A percentile compares a stretch with the other conserved stretches of the same genome.
These are phyloP conservation scores for Malurus alboscapulatus DNA, from an alignment of 2,113 vertebrate species.

Conservation along the genomic window DNA sequence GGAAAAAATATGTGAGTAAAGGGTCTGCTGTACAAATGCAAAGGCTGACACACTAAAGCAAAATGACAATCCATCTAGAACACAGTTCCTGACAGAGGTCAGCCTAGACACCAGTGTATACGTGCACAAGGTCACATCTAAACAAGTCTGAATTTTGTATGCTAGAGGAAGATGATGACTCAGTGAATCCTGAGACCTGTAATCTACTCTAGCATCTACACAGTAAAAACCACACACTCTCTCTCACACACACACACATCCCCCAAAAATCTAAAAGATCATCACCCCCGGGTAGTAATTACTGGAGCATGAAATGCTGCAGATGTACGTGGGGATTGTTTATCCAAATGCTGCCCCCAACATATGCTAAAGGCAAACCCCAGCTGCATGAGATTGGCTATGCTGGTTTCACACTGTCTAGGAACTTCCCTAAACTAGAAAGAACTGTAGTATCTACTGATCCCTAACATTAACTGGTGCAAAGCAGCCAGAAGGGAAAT, in stretches of 20 bases:
- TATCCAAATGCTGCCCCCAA: neutral
- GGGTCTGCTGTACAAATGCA: neutral
- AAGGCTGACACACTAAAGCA: neutral
- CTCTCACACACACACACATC: neutral
- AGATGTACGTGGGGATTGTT: slow-evolving; percentile 11
- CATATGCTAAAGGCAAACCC: neutral
- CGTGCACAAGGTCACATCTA: neutral
- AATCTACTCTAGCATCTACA: neutral
- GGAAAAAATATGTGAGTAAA: neutral
- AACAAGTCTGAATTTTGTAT: neutral
- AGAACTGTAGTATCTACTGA: neutral
- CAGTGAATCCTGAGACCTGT: neutral
- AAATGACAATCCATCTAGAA: neutral
- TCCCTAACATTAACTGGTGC: neutral
- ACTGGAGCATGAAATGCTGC: slow-evolving; percentile 48
- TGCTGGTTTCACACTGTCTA: neutral
- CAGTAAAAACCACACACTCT: neutral
- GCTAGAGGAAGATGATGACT: slow-evolving; percentile 1
- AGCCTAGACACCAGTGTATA: neutral
- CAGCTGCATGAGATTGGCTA: neutral
- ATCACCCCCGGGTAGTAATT: neutral
- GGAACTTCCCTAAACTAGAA: neutral
- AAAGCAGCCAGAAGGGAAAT: neutral
- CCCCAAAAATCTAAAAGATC: neutral
- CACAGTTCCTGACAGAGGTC: slow-evolving; percentile 1